phyloP scores from a whole-genome alignment of 2,888 invertebrate genomes.

The Deilephila porcellus region DNA sequence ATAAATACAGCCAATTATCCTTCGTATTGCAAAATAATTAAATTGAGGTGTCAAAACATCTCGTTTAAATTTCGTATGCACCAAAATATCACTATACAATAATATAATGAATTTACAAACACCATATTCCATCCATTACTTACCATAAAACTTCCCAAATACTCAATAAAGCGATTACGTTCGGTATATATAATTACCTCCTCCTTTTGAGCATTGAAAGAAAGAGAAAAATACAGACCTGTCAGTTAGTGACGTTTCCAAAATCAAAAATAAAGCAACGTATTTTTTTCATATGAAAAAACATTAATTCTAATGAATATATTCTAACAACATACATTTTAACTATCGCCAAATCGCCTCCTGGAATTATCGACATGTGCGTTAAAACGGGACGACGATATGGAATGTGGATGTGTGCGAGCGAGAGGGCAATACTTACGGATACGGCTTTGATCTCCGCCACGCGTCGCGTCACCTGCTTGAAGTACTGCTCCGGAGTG shows the following conservation, averaged over 20 bases:
- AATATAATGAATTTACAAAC: slow-evolving; percentile 61
- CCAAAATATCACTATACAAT: slow-evolving; percentile 46
- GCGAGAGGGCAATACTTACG: slow-evolving; percentile 83
- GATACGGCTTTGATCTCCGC: slow-evolving; percentile 96
- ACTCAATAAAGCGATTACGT: slow-evolving; percentile 67
- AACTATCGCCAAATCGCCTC: slow-evolving; percentile 54
- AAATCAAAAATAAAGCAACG: slow-evolving; percentile 44
- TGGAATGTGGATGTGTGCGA: slow-evolving; percentile 39
- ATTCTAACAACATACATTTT: slow-evolving; percentile 62
- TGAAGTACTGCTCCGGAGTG: slow-evolving; percentile 97
- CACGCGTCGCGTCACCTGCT: slow-evolving; percentile 94
- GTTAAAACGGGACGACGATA: slow-evolving; percentile 50
- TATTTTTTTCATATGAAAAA: slow-evolving; percentile 35
- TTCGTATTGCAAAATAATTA: background rate
- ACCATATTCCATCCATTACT: slow-evolving; percentile 72
- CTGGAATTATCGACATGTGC: slow-evolving; percentile 52
- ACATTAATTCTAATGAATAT: slow-evolving; percentile 36
- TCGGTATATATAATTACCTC: slow-evolving; percentile 79
- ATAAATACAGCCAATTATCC: background rate
- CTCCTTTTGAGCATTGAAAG: slow-evolving; percentile 80
- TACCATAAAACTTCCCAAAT: slow-evolving; percentile 69
- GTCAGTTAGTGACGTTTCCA: slow-evolving; percentile 80
- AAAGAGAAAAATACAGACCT: slow-evolving; percentile 78
- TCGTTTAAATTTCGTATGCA: slow-evolving; percentile 21
- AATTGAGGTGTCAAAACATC: slow-evolving; percentile 4